Conservation (phyloP, 2,113 vertebrate species). For the Tetrao urogallus region DNA sequence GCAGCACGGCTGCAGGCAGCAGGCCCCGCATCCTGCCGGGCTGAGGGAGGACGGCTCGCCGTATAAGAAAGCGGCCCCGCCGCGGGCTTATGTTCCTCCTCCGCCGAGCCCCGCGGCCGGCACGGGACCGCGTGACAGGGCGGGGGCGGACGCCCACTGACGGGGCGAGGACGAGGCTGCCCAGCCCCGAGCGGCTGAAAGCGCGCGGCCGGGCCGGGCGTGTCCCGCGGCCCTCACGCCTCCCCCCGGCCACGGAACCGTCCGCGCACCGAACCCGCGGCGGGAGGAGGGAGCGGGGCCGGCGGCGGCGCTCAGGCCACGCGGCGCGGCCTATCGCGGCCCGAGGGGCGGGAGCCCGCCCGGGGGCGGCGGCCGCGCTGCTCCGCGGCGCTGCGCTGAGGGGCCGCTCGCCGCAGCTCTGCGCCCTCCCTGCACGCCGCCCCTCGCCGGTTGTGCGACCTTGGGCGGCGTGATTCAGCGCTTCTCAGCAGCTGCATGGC, state of each 20-base stretch:
- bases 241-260: background rate
- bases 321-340: background rate
- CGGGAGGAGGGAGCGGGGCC: background rate
- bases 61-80: too few species aligned
- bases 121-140: background rate
- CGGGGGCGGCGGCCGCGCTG: too few species aligned
- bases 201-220: background rate
- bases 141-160: background rate
- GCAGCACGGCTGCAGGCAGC: background rate
- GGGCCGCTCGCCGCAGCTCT: too few species aligned
- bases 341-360: too few species aligned
- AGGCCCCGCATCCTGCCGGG: background rate
- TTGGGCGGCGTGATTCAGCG: background rate
- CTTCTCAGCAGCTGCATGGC: fast-evolving
- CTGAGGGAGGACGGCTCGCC: too few species aligned
- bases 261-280: background rate
- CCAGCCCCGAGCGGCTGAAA: background rate
- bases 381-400: background rate
- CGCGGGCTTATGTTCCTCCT: background rate
- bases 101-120: background rate
- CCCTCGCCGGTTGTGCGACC: background rate
- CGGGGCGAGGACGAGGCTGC: background rate
- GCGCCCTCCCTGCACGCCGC: too few species aligned
- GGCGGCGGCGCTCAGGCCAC: background rate
- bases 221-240: background rate